Conservation (phyloP, 2,797 vertebrate species). For the Percopsis omiscomaycus region DNA sequence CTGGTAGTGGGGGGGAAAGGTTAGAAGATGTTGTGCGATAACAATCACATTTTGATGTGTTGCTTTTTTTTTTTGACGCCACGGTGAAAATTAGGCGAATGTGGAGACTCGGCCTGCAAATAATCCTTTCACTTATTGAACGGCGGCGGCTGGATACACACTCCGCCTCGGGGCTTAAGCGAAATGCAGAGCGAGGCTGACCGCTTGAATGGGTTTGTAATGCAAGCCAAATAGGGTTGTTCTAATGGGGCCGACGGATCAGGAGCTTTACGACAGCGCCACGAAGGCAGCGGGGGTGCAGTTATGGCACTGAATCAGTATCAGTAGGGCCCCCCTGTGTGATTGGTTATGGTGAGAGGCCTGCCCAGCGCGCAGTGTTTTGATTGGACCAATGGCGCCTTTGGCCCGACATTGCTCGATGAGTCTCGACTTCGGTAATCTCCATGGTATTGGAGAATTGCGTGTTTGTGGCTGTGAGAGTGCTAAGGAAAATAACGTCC, state of each 20-base stretch:
- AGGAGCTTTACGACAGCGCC: slow-evolving; percentile 54
- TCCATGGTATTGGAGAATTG: background rate
- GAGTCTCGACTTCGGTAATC: slow-evolving; percentile 40
- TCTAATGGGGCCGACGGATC: slow-evolving; percentile 67
- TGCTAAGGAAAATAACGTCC: background rate
- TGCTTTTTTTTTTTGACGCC: slow-evolving; percentile 22
- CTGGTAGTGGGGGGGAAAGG: background rate
- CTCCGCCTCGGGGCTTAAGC: slow-evolving; percentile 53
- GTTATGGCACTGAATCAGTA: slow-evolving; percentile 32
- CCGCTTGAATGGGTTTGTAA: slow-evolving; percentile 72
- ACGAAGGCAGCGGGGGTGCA: slow-evolving; percentile 43
- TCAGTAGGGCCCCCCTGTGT: slow-evolving; percentile 10
- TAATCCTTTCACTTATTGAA: slow-evolving; percentile 60
- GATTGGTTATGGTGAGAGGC: slow-evolving; percentile 58
- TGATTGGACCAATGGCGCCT: slow-evolving; percentile 51
- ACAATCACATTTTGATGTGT: slow-evolving; percentile 28
- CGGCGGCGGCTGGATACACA: slow-evolving; percentile 56
- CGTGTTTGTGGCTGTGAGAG: background rate
- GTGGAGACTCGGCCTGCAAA: slow-evolving; percentile 57
- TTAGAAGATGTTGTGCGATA: slow-evolving; percentile 46
- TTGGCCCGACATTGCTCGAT: slow-evolving; percentile 46
- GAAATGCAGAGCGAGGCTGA: slow-evolving; percentile 52
- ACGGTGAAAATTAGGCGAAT: slow-evolving; percentile 50
- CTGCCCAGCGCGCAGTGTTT: slow-evolving; percentile 31
- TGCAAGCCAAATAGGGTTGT: slow-evolving; percentile 72